These are phyloP conservation scores for Aspidiotus destructor DNA, from an alignment of 2,888 invertebrate genomes.

Conservation along the genomic window DNA sequence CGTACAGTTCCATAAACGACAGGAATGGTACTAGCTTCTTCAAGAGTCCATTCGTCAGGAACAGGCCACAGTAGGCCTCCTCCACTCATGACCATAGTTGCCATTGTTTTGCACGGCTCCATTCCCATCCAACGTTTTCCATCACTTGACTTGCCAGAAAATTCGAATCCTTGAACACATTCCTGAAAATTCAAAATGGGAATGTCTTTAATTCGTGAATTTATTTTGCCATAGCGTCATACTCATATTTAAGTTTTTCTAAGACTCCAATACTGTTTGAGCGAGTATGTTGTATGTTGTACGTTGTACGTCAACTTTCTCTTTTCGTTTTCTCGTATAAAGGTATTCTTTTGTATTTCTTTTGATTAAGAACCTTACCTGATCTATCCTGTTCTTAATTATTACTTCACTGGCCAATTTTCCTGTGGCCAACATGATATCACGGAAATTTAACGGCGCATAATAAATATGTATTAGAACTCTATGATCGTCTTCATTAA, in stretches of 20 bases:
- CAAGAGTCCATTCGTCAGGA: slow-evolving; percentile 51
- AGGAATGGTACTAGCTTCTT: slow-evolving; percentile 57
- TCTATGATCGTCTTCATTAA: slow-evolving; percentile 7
- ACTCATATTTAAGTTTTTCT: too few relatives aligned
- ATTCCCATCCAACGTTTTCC: slow-evolving; percentile 46
- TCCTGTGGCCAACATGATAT: slow-evolving; percentile 88
- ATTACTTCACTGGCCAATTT: slow-evolving; percentile 75
- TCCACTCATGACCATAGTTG: slow-evolving; percentile 47
- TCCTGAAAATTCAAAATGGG: slow-evolving; percentile 53
- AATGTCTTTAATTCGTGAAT: background rate
- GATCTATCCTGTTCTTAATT: slow-evolving; percentile 53
- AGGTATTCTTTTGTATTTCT: too few relatives aligned
- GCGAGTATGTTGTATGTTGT: too few relatives aligned
- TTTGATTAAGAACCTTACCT: slow-evolving; percentile 46
- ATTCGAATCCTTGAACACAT: slow-evolving; percentile 56
- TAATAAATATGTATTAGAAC: slow-evolving; percentile 54
- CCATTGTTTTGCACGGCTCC: slow-evolving; percentile 40
- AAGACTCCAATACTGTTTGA: too few relatives aligned
- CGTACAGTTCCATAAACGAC: slow-evolving; percentile 51
- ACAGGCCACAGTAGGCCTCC: slow-evolving; percentile 47
- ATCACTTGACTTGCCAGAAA: slow-evolving; percentile 43
- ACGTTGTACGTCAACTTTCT: too few relatives aligned
- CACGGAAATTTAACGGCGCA: slow-evolving; percentile 82
- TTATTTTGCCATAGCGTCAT: background rate
- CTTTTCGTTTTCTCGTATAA: too few relatives aligned